Base-by-base conservation (phyloP, 2,113 vertebrate species). In the Siphamia tubifer region DNA sequence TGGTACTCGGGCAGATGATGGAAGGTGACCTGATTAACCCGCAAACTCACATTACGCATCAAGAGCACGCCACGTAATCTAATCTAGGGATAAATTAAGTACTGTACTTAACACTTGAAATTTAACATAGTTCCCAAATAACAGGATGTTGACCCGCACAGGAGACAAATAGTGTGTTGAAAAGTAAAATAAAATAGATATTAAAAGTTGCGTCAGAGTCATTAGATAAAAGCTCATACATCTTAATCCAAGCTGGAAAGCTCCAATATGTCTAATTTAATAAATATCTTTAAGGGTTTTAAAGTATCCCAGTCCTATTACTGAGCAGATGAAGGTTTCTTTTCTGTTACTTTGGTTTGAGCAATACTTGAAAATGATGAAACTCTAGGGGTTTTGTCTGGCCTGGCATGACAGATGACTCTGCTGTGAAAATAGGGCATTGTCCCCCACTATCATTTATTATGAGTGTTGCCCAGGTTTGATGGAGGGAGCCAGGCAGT, bases 371-470 rank as follows among this genome's bases (percentile, higher is more conserved):
- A 87, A 90, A 90, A 87, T 85, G 87, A 90, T 87, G 83, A 81
- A 89, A 90, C 86, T 89, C 86, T 69, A 66, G 88, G 85, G 87
- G 90, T 76, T 85, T 85, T 90, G 86, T 90, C 83, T 87, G 88
- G 76, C 76, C 84, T 82, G 77, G 78, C 79, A 88, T 92, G 93
- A 93, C 82, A 70, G 85, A 94, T 93, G 91, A 88, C 81, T 90
- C 74, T 67, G 77, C 86, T 23, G 69, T 65, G 84, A 90, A 93
- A 92, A 91, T 92, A 90, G 90, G 89, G 90, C 91, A 92, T 91
- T 93, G 89, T 93, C 90, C 91, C 89, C 69, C 63, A 67, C 87
- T 74, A 85, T 91, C 90, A 93, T 93, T 93, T 93, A 92, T 94
- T 93, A 94, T 87, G 79, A 87, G 84, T 36, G 79, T 77, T 90